Percentiles rank a stretch among this genome's conserved stretches.
Conservation (phyloP, 2,113 vertebrate genomes). For the Ceyx cyanopectus region DNA sequence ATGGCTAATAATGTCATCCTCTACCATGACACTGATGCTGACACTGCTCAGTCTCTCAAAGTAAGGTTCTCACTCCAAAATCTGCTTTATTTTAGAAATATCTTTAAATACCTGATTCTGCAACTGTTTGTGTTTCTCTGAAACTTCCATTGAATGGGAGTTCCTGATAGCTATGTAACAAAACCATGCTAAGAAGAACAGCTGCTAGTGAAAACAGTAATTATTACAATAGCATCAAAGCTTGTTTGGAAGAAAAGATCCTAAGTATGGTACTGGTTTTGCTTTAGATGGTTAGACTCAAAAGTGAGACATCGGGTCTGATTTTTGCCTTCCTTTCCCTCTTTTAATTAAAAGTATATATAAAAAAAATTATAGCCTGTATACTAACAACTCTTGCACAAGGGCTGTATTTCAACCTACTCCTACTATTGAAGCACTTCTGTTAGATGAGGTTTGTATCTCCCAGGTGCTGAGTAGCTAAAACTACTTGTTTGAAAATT, state of each 20-base stretch:
- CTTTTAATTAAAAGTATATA: background rate
- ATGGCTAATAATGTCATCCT: conserved; percentile 97
- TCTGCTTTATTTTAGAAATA: background rate
- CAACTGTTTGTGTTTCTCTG: background rate
- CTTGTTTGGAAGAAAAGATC: background rate
- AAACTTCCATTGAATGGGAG: background rate
- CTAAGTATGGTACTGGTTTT: background rate
- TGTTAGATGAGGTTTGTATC: background rate
- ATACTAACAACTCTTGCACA: background rate
- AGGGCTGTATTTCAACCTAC: background rate
- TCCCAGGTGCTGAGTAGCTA: background rate
- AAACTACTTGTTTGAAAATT: background rate
- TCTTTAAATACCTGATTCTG: background rate
- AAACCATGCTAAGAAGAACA: background rate
- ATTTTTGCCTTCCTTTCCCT: background rate
- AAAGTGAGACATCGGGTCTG: background rate
- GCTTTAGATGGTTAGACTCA: background rate
- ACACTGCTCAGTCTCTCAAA: conserved; percentile 91
- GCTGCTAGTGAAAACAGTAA: background rate
- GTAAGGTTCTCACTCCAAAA: conserved; percentile 73
- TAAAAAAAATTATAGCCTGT: background rate
- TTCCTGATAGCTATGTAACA: background rate
- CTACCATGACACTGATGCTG: conserved; percentile 89
- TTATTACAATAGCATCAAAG: background rate
- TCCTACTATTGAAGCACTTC: background rate